Evolutionary conservation across 2,797 vertebrate genomes (phyloP), one percentile per base, ranked within the genome.

Genomic region (Cyprinella venusta): DNA sequence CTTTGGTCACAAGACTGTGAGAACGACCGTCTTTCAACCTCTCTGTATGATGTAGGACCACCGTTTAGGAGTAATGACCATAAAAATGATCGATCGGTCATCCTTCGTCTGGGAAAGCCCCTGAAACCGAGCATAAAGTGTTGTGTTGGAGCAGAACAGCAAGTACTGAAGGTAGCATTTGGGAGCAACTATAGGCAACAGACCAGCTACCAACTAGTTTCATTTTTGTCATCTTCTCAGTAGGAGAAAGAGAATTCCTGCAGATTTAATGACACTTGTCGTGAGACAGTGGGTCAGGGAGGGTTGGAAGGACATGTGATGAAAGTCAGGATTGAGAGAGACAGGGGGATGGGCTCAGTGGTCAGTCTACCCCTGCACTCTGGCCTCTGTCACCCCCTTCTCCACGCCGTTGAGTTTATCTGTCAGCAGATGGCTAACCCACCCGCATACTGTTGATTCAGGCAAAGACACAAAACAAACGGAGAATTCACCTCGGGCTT

Each of bases 371-470:
- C 82, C 67, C 78, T 82, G 82, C 76, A 74, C 87, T 81, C 68
- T 86, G 77, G 79, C 86, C 86, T 80, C 84, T 61, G 52, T 81
- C 85, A 87, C 83, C 86, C 83, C 84, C 64, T 67, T 84, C 77
- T 84, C 78, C 61, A 77, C 79, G 13, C 72, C 80, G 84, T 79
- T 88, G 87, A 88, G 71, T 88, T 74, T 85, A 86, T 87, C 87
- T 87, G 84, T 88, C 87, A 87, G 86, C 84, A 86, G 84, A 87
- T 86, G 87, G 86, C 42, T 64, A 82, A 88, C 84, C 86, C 85
- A 88, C 86, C 85, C 79, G 79, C 86, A 76, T 70, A 69, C 79
- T 88, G 84, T 88, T 88, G 87, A 87, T 75, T 85, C 87, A 86
- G 86, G 59, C 71, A 26, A 81, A 82, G 79, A 87, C 81, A 59